Percentiles rank a stretch among this genome's conserved stretches.
These are phyloP conservation scores for Sinotaia quadrata DNA, from an alignment of 2,888 invertebrate genomes.

Conservation along the genomic window DNA sequence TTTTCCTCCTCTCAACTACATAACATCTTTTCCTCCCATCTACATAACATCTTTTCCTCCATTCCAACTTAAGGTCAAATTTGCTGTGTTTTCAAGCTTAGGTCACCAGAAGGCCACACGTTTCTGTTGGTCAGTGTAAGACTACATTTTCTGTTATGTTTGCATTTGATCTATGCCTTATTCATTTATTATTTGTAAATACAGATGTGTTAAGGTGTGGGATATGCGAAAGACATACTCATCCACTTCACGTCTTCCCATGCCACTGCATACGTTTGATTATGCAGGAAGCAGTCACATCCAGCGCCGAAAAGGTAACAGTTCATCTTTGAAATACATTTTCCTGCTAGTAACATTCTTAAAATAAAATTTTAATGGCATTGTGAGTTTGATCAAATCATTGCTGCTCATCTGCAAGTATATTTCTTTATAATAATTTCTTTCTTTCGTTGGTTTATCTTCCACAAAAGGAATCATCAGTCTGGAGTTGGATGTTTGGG, in stretches of 20 bases:
- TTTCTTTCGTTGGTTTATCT: constrained; percentile 48
- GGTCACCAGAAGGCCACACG: too few species aligned
- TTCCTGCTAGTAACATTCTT: background rate
- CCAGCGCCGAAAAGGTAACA: background rate
- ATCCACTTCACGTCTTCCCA: constrained; percentile 79
- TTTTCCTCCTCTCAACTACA: too few species aligned
- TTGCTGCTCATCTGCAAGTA: background rate
- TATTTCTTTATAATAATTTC: constrained; percentile 9
- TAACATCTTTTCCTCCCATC: too few species aligned
- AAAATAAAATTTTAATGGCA: background rate
- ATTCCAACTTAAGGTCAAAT: too few species aligned
- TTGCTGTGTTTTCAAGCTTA: too few species aligned
- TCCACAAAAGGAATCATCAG: constrained; percentile 75
- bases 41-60: too few species aligned
- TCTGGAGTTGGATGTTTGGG: constrained; percentile 81
- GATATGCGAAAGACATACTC: constrained; percentile 88
- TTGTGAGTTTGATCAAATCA: too few species aligned
- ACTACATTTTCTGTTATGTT: too few species aligned
- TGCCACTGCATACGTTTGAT: constrained; percentile 82
- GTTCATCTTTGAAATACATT: background rate
- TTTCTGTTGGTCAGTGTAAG: too few species aligned
- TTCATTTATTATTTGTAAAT: constrained; percentile 32
- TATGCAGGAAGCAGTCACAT: constrained; percentile 84
- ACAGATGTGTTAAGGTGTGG: constrained; percentile 85
- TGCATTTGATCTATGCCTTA: too few species aligned